These are phyloP conservation scores for Nomada ferruginata DNA, from an alignment of 2,888 invertebrate species.

Conservation along the genomic window DNA sequence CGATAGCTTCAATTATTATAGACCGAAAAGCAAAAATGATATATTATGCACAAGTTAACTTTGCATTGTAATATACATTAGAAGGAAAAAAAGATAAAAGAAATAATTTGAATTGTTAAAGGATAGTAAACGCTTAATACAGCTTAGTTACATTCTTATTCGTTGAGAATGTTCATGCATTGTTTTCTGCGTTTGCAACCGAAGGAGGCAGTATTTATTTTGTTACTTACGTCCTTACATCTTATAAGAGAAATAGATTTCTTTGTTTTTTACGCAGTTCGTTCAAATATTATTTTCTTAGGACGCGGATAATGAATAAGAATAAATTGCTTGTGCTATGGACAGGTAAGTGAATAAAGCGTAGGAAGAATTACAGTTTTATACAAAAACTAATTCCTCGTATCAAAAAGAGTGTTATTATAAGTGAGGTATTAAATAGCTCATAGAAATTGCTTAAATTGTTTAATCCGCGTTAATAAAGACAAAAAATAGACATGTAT, in stretches of 20 bases:
- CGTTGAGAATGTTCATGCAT: slow-evolving; percentile 37
- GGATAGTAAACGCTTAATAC: slow-evolving; percentile 6
- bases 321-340: slow-evolving; percentile 79
- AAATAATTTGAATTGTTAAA: no score
- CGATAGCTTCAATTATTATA: slow-evolving; percentile 39
- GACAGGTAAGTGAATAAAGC: slow-evolving; percentile 77
- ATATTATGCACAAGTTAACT: slow-evolving; percentile 54
- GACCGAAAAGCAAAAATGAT: slow-evolving; percentile 39
- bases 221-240: slow-evolving; percentile 51
- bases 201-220: slow-evolving; percentile 65
- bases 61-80: slow-evolving; percentile 46
- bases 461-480: slow-evolving; percentile 27
- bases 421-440: slow-evolving; percentile 19
- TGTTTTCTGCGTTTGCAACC: slow-evolving; percentile 42
- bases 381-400: slow-evolving; percentile 54
- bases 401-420: slow-evolving; percentile 49
- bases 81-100: neutral
- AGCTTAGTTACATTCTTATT: slow-evolving; percentile 30
- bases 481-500: slow-evolving; percentile 30
- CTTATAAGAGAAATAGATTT: slow-evolving; percentile 47
- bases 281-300: slow-evolving; percentile 31
- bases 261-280: slow-evolving; percentile 25
- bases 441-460: slow-evolving; percentile 26
- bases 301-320: slow-evolving; percentile 45
- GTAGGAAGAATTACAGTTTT: slow-evolving; percentile 63